These are phyloP conservation scores for Apamea anceps DNA, from an alignment of 2,888 invertebrate genomes.

Conservation along the genomic window DNA sequence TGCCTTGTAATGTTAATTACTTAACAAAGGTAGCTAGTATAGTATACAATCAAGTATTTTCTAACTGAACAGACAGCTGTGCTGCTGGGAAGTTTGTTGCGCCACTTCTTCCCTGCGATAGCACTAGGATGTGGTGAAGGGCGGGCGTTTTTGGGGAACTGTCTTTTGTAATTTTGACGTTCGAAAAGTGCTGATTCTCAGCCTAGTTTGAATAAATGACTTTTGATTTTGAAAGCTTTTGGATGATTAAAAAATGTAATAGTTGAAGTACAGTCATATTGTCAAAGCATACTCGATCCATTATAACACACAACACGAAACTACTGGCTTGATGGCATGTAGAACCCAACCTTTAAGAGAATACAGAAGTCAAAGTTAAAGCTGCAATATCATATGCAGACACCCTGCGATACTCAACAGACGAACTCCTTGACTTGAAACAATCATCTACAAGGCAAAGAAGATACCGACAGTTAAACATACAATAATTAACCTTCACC, in stretches of 20 bases:
- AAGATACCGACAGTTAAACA: not conserved
- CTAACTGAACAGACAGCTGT: too few species aligned
- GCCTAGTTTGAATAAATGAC: too few species aligned
- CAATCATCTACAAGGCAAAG: slow-evolving; percentile 8
- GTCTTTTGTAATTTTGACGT: too few species aligned
- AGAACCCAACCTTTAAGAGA: not conserved
- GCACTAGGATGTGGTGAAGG: too few species aligned
- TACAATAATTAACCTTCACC: slow-evolving; percentile 24
- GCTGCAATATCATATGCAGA: not conserved
- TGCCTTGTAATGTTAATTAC: too few species aligned
- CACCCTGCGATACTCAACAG: not conserved
- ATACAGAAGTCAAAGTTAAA: not conserved
- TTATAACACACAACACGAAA: not conserved
- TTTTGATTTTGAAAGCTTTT: not conserved
- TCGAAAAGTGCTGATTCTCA: too few species aligned
- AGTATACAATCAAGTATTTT: too few species aligned
- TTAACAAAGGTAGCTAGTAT: too few species aligned
- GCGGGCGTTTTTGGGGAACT: too few species aligned
- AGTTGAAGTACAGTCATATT: not conserved
- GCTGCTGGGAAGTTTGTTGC: too few species aligned
- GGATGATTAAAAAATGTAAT: not conserved
- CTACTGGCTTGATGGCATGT: not conserved
- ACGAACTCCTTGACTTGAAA: not conserved
- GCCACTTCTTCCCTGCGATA: too few species aligned
- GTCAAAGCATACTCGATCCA: not conserved